A percentile compares a stretch with the other conserved stretches of the same genome.
Evolutionary conservation across 2,113 vertebrate genomes (phyloP).

Genomic region (Hippocampus mohnikei): DNA sequence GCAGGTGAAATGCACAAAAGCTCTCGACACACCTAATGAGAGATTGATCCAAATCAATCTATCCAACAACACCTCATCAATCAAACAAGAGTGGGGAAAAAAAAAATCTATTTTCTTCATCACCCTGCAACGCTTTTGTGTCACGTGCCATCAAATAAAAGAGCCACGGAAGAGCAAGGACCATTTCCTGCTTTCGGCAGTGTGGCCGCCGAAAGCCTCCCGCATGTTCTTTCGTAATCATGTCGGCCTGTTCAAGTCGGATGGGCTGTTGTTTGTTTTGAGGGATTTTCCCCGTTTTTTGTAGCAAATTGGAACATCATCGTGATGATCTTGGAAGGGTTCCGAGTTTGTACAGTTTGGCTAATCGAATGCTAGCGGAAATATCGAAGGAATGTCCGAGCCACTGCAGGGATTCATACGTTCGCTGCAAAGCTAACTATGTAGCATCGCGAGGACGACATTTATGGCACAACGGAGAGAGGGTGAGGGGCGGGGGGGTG

Average conservation of each 20-base stretch:
- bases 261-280: too few relatives aligned
- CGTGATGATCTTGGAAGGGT: too few relatives aligned
- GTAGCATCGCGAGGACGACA: slow-evolving; percentile 6
- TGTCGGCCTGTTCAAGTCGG: too few relatives aligned
- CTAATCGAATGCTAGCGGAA: neutral
- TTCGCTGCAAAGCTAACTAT: neutral
- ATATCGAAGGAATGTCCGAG: neutral
- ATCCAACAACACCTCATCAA: neutral
- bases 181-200: slow-evolving; percentile 49
- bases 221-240: too few relatives aligned
- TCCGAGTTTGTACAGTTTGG: too few relatives aligned
- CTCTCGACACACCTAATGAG: neutral
- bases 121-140: neutral
- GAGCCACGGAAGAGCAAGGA: slow-evolving; percentile 15
- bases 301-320: too few relatives aligned
- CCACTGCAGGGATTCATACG: neutral
- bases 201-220: slow-evolving; percentile 26
- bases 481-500: slow-evolving; percentile 29
- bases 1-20: neutral
- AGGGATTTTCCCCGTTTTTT: too few relatives aligned
- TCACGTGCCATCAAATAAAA: slow-evolving; percentile 34
- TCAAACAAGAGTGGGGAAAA: neutral
- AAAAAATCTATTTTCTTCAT: neutral
- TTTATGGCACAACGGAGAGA: slow-evolving; percentile 12
- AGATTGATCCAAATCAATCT: neutral